Base-by-base conservation (phyloP, 2,888 invertebrate genomes). In the Corythucha ciliata region DNA sequence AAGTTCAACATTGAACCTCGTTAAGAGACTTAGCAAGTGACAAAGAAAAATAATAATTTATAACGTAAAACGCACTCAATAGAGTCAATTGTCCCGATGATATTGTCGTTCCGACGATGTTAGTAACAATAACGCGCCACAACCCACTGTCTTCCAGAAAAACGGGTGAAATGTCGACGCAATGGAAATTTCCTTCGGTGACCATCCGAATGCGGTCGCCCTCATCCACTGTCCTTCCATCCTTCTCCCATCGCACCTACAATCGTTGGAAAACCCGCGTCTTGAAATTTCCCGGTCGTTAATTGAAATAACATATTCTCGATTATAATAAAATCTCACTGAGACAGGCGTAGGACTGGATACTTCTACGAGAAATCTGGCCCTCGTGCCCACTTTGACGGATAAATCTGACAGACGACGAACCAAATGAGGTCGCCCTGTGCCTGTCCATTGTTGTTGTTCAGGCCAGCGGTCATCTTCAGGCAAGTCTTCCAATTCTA, bases 201-300 rank as follows among this genome's bases (percentile, higher is more conserved):
- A 81, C 80, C 63, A 85, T 74, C 39, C 80, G 77, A 60, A 84
- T 81, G 61, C 87, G 75, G 67, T 86, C 83, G 56, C 79, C 81
- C 63, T 81, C 80, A 65, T 77, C 74, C 58, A 91, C 73, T 45
- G 78, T 76, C 32, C 79, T 75, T 67, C 89, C 86, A 68, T 91
- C 88, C 63, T 83, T 81, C 67, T 81, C 83, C 88, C 91, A 91
- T 63, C 82, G 84, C 60, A 91, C 80, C 90, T 91, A n/a, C n/a
- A n/a, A n/a, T n/a, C n/a, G n/a, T n/a, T 29, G 29, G 8, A 12
- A 29, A 29, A 12, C 29, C 8, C 12, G 29, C 29, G 29, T 29
- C 12, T 8, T 12, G 8, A 12, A 29, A 29, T 29, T 29, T 29
- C 29, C 10, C 14, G 36, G 10, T 12, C 14, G 7, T 14, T 16